Base-by-base conservation (phyloP, 2,888 invertebrate genomes). In the Apantesis nais region DNA sequence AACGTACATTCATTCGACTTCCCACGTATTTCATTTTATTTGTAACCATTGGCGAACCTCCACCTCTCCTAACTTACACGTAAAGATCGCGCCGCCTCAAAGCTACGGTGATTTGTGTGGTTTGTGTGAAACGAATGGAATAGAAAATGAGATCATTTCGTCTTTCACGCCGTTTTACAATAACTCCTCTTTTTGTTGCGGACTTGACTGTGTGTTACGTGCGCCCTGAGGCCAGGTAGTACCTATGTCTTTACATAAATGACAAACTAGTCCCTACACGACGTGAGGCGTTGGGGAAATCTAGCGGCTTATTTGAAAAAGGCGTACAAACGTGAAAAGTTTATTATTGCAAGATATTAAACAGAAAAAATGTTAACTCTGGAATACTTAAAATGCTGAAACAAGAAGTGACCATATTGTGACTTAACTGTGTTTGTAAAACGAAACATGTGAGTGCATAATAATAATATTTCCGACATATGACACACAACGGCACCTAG, bases 131-230 rank as follows among this genome's bases (percentile, higher is more conserved):
- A 84, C 87, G 90, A 89, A 90, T 90, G 88, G 91, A 90, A 92
- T 91, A 87, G 89, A 88, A 88, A 90, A 91, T 90, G 89, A 90
- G 89, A 90, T 87, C 87, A 87, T 87, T 90, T 86, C 83, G 85
- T 88, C 86, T 88, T 85, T 82, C 78, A 55, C 77, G 77, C 71
- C 78, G 78, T 77, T 82, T 78, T 78, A 83, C 81, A 84, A 82
- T 83, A 82, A 81, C 78, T 81, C 71, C 70, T 73, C 65, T 75
- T 77, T 79, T 73, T 74, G 64, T 72, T 67, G 44, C 25, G 67
- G 73, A 78, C 78, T 75, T 70, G 73, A 67, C 66, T 67, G 66
- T 71, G 71, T 75, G 70, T 76, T 69, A 73, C 72, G 34, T 63
- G 39, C 19, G 29, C 39, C 62, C 16, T 62, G 62, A 66, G 66